Conservation (phyloP, 2,113 vertebrate genomes). For the Picathartes gymnocephalus region DNA sequence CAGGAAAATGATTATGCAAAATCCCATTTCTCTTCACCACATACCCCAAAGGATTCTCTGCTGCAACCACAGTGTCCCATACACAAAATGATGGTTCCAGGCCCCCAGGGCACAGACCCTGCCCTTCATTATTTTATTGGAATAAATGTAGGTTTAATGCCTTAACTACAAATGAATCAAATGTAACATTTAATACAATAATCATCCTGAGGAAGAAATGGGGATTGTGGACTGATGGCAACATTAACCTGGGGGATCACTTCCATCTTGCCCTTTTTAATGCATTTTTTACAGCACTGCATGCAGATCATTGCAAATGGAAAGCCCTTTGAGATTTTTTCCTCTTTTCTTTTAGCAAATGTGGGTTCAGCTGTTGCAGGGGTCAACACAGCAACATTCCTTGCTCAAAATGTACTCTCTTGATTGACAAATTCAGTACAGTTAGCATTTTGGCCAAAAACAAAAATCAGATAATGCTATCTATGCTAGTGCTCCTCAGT, state of each 20-base stretch:
- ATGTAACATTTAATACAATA: neutral
- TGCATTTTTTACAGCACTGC: neutral
- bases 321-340: neutral
- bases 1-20: neutral
- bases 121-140: neutral
- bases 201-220: neutral
- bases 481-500: neutral
- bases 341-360: neutral
- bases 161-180: neutral
- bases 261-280: neutral
- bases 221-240: neutral
- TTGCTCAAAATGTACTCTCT: neutral
- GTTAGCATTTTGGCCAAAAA: neutral
- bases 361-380: neutral
- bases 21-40: neutral
- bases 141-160: neutral
- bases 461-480: neutral
- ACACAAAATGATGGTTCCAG: neutral
- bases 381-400: neutral
- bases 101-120: neutral
- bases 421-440: neutral
- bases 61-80: neutral
- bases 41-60: neutral
- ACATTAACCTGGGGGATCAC: neutral
- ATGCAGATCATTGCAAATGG: neutral